Base-by-base conservation (phyloP, 2,888 invertebrate genomes). In the Drosophila subquinaria region DNA sequence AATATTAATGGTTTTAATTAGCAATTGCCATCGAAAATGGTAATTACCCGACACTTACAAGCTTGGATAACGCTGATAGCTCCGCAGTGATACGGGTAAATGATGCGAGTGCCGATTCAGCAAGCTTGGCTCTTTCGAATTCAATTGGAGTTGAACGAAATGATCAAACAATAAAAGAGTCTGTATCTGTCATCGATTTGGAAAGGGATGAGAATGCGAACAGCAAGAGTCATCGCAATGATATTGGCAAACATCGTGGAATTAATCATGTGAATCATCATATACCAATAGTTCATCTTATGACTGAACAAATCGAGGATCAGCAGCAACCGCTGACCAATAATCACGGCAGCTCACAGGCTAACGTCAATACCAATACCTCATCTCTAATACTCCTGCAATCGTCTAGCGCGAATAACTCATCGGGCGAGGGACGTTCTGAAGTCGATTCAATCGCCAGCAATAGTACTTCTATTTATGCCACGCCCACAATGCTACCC, bases 401-500 rank as follows among this genome's bases (percentile, higher is more conserved):
- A 90, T 94, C 95, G 90, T 94, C 95, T 48, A 93, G 93, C 86
- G 73, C 70, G 51, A 80, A 75, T 56, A 72, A 62, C 65, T 55
- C 63, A 15, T 45, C 71, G n/a, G 23, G 65, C 23, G 45, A 57
- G 9, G 60, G 59, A 55, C 72, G 73, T 0, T 64, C 64, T 30
- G 82, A 81, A 48, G 63, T 66, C 51, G 72, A 87, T 38, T 56
- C 65, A 47, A 84, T 56, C 55, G 63, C 63, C 23, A 69, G 38
- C 35, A 62, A 52, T 45, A 69, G 47, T 48, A 20, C 65, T n/a
- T 69, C 81, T 35, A 92, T 72, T 90, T 93, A 87, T 81, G 95
- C 95, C 88, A 94, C 95, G 70, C 93, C 95, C 76, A 94, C 95
- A 83, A 95, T 95, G 94, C 93, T 95, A 84, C 95, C 95, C 74